Evolutionary conservation across 1,140 invertebrate species (phyloP).

Genomic region (Lasioglossum albipes): DNA sequence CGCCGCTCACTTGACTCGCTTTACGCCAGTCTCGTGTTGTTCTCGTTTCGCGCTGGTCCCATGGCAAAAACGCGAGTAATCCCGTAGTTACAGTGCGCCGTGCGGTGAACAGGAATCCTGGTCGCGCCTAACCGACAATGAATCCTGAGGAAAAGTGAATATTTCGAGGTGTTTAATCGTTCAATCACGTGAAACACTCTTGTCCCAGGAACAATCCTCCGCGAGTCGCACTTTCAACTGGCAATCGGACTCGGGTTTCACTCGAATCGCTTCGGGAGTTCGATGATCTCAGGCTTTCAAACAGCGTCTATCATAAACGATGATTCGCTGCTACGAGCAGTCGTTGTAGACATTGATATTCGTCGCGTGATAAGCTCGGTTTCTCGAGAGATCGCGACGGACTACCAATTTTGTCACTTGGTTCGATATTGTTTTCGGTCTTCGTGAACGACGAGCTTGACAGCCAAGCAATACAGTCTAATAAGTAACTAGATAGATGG

Average conservation of each 20-base stretch:
- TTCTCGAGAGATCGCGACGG: too few species aligned
- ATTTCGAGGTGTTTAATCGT: not conserved
- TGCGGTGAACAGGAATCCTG: not conserved
- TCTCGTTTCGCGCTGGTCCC: constrained; percentile 39
- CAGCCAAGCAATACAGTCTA: too few species aligned
- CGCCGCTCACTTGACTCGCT: constrained; percentile 48
- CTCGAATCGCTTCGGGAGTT: not conserved
- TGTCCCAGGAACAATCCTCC: too few species aligned
- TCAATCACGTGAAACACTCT: not conserved
- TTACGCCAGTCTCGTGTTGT: constrained; percentile 62
- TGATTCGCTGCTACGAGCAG: too few species aligned
- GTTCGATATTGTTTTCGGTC: too few species aligned
- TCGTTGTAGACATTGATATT: constrained; percentile 13
- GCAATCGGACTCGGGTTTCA: not conserved
- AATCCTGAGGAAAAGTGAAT: not conserved
- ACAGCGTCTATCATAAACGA: not conserved
- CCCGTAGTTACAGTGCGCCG: not conserved
- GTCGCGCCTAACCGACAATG: not conserved
- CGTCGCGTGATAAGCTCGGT: not conserved
- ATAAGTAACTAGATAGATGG: too few species aligned
- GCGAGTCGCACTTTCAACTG: too few species aligned
- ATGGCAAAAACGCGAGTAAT: constrained; percentile 16
- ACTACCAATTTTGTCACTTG: too few species aligned
- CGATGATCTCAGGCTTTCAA: constrained; percentile 10
- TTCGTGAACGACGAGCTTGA: too few species aligned